Evolutionary conservation across 2,888 invertebrate genomes (phyloP), one percentile per base, ranked within the genome.

Genomic region (Philereme transversata): DNA sequence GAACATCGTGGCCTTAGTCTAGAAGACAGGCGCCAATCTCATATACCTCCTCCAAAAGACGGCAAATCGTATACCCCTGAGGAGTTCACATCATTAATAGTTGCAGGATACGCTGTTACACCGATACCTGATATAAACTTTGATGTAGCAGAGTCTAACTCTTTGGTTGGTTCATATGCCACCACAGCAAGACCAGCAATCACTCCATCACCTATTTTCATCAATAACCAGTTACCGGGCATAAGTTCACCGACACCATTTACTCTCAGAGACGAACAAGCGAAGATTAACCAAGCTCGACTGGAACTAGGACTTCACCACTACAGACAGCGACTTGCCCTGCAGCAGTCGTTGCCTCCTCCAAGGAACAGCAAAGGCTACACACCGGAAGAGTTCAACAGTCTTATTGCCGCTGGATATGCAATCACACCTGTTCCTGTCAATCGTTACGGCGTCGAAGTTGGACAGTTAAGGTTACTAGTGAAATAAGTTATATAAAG

Each of bases 321-420:
- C 43, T 65, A 62, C 44, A 66, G 61, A 57, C 65, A 65, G 49
- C 65, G 67, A 10, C 44, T 69, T 46, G 65, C 62, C 10, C 60
- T 55, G 6, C 65, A 65, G 52, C 62, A 60, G 40, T 71, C 74
- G 5, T 62, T 76, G 43, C 76, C 76, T 44, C 76, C 72, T 4
- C 75, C 76, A 45, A 73, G 67, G 45, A 74, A 71, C 51, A 71
- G 70, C 59, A 73, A 73, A 63, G 73, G 68, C 36, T 76, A 76
- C 51, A 71, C 74, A 4, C 74, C 72, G 53, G 74, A 75, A 43
- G 76, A 76, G 48, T 76, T 72, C 66, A 69, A 71, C 54, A 68
- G 68, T 5, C 64, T 76, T 33, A 38, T 76, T 6, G 75, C 70
- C 9, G 76, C 76, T 46, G 76, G 76, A 35, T 76, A 71, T 52